A percentile compares a stretch with the other conserved stretches of the same genome.
Evolutionary conservation across 2,797 vertebrate genomes (phyloP).

Genomic region (Epinephelus awoara): DNA sequence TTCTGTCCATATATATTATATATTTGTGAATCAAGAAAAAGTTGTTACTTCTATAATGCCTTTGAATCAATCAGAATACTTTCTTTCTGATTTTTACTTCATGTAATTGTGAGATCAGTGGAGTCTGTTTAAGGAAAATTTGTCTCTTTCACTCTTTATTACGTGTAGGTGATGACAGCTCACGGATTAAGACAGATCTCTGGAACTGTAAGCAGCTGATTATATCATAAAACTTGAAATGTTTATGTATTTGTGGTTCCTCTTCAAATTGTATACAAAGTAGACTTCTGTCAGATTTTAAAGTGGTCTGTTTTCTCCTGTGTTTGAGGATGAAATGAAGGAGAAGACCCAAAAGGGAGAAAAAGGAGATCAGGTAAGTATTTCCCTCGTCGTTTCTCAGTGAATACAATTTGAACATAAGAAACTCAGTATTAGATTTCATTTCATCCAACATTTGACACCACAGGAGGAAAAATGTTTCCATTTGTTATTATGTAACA

Average conservation of each 20-base stretch:
- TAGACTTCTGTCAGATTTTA: slow-evolving; percentile 23
- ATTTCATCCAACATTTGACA: slow-evolving; percentile 29
- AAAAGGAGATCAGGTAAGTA: slow-evolving; percentile 91
- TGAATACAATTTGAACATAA: slow-evolving; percentile 5
- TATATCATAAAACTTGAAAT: slow-evolving; percentile 24
- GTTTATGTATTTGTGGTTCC: slow-evolving; percentile 30
- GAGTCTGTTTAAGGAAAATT: slow-evolving; percentile 39
- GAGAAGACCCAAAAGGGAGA: slow-evolving; percentile 86
- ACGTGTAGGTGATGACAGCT: slow-evolving; percentile 84
- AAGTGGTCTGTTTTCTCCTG: slow-evolving; percentile 55
- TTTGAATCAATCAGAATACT: background rate
- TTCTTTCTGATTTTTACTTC: slow-evolving; percentile 16
- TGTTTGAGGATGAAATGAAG: slow-evolving; percentile 76
- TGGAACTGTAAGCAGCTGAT: slow-evolving; percentile 81
- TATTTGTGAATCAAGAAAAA: background rate
- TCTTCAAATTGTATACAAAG: slow-evolving; percentile 11
- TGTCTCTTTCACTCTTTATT: slow-evolving; percentile 31
- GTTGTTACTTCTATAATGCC: background rate
- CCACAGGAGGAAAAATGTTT: slow-evolving; percentile 17
- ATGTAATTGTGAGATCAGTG: slow-evolving; percentile 27
- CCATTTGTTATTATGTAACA: slow-evolving; percentile 30
- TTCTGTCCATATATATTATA: slow-evolving; percentile 12
- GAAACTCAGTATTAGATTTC: slow-evolving; percentile 29
- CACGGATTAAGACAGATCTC: slow-evolving; percentile 86
- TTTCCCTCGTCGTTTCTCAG: slow-evolving; percentile 15